These are phyloP conservation scores for Acropora tenuis DNA, from an alignment of 64 coral and sea anemone genomes.

Conservation along the genomic window DNA sequence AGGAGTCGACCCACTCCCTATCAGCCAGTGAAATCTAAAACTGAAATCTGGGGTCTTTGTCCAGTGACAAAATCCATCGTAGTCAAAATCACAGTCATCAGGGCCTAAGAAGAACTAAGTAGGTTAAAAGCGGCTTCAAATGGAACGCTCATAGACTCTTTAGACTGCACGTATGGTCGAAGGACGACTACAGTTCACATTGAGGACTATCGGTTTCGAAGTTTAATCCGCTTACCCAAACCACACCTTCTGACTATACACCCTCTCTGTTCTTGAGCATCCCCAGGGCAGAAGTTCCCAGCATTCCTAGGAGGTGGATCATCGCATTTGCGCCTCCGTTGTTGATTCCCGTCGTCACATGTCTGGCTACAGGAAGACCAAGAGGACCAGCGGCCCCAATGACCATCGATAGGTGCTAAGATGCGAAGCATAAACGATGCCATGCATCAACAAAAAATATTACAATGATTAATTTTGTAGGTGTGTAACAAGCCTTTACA, in stretches of 20 bases:
- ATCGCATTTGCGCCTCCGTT: constrained; percentile 65
- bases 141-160: too few species aligned
- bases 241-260: constrained; percentile 68
- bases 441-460: too few species aligned
- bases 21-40: constrained; percentile 49
- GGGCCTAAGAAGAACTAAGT: constrained; percentile 5
- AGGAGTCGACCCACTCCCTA: constrained; percentile 33
- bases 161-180: too few species aligned
- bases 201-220: too few species aligned
- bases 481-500: too few species aligned
- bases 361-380: constrained; percentile 65
- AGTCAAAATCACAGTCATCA: constrained; percentile 84
- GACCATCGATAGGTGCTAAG: constrained; percentile 40
- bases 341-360: constrained; percentile 49
- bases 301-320: constrained; percentile 63
- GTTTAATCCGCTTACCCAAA: constrained; percentile 37
- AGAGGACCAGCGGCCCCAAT: constrained; percentile 83
- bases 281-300: constrained; percentile 60
- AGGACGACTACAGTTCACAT: too few species aligned
- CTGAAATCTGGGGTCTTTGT: constrained; percentile 25
- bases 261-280: constrained; percentile 2
- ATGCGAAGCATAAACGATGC: too few species aligned
- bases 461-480: too few species aligned
- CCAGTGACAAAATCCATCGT: constrained; percentile 62
- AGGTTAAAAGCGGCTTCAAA: too few species aligned